Evolutionary conservation across 2,113 vertebrate genomes (phyloP).

Genomic region (Scomber colias): DNA sequence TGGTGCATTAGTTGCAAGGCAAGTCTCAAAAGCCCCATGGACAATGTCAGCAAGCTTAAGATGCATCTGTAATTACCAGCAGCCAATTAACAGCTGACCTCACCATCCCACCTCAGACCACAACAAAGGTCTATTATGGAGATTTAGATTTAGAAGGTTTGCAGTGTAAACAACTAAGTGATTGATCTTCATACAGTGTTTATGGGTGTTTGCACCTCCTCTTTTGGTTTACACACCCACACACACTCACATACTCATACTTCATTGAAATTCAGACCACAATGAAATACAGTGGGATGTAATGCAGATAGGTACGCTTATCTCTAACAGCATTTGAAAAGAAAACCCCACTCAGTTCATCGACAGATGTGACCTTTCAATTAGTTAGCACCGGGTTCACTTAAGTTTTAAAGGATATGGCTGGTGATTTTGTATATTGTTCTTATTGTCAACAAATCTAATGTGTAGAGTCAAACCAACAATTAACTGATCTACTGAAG

Average conservation of each 20-base stretch:
- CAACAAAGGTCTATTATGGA: conserved; percentile 83
- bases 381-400: background rate
- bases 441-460: no score
- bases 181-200: conserved; percentile 56
- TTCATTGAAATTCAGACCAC: conserved; percentile 60
- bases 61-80: conserved; percentile 81
- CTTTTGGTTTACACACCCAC: conserved; percentile 15
- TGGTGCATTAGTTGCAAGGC: conserved; percentile 55
- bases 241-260: background rate
- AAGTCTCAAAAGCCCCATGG: conserved; percentile 66
- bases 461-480: no score
- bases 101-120: conserved; percentile 73
- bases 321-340: conserved; percentile 8
- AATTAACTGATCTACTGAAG: no score
- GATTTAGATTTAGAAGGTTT: conserved; percentile 79
- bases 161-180: conserved; percentile 72
- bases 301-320: conserved; percentile 20
- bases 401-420: background rate
- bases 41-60: conserved; percentile 72
- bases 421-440: no score
- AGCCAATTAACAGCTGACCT: conserved; percentile 81
- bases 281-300: background rate
- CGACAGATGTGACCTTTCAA: background rate
- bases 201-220: conserved; percentile 48
- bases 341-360: background rate